phyloP scores from a whole-genome alignment of 2,113 vertebrate genomes.

The Panthera tigris region DNA sequence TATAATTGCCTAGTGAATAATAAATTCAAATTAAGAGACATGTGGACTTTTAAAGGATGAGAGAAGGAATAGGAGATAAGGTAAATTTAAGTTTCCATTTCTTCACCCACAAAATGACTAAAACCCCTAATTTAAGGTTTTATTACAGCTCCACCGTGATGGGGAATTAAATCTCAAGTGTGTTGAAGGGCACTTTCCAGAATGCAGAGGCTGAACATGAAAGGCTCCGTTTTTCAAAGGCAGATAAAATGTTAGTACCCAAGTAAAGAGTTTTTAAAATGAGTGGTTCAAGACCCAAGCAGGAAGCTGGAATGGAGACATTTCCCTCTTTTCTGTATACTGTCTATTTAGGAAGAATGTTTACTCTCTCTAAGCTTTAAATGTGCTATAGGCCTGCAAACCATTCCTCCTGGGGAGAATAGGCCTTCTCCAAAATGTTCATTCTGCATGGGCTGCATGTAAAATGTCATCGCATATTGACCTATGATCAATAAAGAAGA shows the following conservation, averaged over 20 bases:
- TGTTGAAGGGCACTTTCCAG: not conserved
- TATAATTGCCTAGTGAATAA: not conserved
- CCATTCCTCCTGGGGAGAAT: not conserved
- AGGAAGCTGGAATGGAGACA: not conserved
- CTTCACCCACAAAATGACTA: not conserved
- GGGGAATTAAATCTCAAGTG: not conserved
- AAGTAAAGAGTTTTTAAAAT: not conserved
- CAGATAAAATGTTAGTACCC: not conserved
- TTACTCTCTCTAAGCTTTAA: not conserved
- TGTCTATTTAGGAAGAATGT: not conserved
- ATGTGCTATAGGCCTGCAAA: not conserved
- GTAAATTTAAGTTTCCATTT: not conserved
- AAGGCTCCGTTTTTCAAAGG: not conserved
- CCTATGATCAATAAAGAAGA: not conserved
- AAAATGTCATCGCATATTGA: not conserved
- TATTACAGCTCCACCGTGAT: not conserved
- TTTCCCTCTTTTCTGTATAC: not conserved
- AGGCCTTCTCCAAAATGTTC: not conserved
- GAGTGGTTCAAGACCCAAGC: not conserved
- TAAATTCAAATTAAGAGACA: slow-evolving; percentile 14
- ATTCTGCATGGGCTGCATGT: not conserved
- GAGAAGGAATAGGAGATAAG: not conserved
- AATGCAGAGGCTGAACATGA: not conserved
- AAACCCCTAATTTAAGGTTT: not conserved
- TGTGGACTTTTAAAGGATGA: not conserved